phyloP scores from a whole-genome alignment of 2,888 invertebrate genomes.

The Ormyrus rosae region DNA sequence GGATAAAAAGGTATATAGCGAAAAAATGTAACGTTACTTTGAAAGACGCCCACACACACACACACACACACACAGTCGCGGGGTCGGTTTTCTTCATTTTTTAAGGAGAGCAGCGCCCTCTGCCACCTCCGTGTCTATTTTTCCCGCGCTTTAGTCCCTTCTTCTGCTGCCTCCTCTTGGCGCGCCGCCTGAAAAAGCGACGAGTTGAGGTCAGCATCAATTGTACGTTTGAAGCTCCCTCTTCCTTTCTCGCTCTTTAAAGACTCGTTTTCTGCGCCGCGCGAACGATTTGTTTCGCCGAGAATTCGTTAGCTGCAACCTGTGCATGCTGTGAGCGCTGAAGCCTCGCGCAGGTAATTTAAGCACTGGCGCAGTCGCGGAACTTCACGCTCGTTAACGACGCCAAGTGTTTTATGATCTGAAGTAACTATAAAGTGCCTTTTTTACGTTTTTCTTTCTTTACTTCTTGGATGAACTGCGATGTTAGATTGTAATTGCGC shows the following conservation, averaged over 20 bases:
- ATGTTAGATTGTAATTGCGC: no score
- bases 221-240: neutral
- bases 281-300: no score
- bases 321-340: no score
- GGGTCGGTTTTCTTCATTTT: constrained; percentile 14
- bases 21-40: no score
- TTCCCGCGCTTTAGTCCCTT: neutral
- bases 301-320: no score
- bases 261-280: neutral
- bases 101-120: neutral
- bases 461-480: no score
- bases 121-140: constrained; percentile 26
- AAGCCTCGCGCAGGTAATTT: no score
- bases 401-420: no score
- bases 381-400: no score
- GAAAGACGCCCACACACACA: constrained; percentile 3
- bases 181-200: constrained; percentile 17
- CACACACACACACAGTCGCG: neutral
- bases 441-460: no score
- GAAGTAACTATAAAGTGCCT: no score
- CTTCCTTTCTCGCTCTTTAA: constrained; percentile 1
- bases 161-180: neutral
- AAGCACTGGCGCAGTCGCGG: no score
- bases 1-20: constrained; percentile 37
- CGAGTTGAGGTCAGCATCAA: constrained; percentile 2